phyloP scores from a whole-genome alignment of 1,140 invertebrate genomes.

The Nixonia krombeini region DNA sequence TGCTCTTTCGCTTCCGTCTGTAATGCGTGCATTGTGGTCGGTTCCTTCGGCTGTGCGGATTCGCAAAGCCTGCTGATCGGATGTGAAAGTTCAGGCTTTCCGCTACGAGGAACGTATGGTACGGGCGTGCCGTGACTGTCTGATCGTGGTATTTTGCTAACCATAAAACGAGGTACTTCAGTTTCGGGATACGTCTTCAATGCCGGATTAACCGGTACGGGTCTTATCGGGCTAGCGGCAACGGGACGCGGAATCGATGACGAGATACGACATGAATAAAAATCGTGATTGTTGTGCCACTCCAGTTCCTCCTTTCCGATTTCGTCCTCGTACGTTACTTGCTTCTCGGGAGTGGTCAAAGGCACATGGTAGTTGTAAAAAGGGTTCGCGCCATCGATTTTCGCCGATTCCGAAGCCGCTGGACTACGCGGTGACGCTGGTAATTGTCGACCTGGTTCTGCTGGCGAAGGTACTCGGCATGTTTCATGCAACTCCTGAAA shows the following conservation, averaged over 20 bases:
- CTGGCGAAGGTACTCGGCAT: background rate
- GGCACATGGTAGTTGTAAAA: constrained; percentile 1
- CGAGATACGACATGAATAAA: constrained; percentile 2
- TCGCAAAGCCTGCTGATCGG: constrained; percentile 58
- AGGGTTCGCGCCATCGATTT: background rate
- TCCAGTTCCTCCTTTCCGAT: background rate
- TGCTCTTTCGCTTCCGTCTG: background rate
- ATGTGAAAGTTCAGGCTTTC: constrained; percentile 52
- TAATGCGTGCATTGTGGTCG: background rate
- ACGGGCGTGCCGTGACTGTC: background rate
- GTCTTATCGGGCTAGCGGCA: background rate
- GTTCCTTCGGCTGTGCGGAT: constrained; percentile 19
- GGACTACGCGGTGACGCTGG: constrained; percentile 1
- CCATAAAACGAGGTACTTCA: background rate
- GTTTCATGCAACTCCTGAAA: constrained; percentile 12
- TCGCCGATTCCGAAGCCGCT: constrained; percentile 1
- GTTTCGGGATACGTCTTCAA: background rate
- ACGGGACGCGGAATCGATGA: constrained; percentile 1
- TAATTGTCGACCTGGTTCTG: background rate
- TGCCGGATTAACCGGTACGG: background rate
- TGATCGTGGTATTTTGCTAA: background rate
- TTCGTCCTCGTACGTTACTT: background rate
- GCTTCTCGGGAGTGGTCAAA: constrained; percentile 2
- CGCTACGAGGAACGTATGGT: background rate
- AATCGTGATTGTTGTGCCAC: constrained; percentile 2